These are phyloP conservation scores for Napeogenes sylphis DNA, from an alignment of 2,888 invertebrate species.

Conservation along the genomic window DNA sequence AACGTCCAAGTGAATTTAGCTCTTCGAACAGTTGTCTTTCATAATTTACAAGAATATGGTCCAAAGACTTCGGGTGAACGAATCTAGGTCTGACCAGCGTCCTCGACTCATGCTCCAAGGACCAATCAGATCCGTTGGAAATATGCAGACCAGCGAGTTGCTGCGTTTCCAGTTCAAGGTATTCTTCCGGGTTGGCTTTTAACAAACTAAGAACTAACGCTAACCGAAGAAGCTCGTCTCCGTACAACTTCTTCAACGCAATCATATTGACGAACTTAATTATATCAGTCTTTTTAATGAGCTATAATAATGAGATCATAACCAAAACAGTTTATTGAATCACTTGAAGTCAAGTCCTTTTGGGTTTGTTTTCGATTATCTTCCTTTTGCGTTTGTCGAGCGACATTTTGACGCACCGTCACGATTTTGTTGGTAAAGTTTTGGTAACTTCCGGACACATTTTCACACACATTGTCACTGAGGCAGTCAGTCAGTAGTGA, in stretches of 20 bases:
- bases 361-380: constrained; percentile 40
- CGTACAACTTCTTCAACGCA: constrained; percentile 88
- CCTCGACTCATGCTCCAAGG: constrained; percentile 76
- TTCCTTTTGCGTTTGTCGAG: constrained; percentile 69
- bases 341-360: constrained; percentile 44
- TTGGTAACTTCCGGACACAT: constrained; percentile 38
- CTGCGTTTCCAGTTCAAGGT: constrained; percentile 77
- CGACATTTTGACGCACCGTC: constrained; percentile 61
- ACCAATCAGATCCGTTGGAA: constrained; percentile 84
- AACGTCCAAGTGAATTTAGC: constrained; percentile 82
- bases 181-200: constrained; percentile 85
- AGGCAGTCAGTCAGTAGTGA: constrained; percentile 40
- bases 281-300: constrained; percentile 44
- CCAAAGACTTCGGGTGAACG: constrained; percentile 84
- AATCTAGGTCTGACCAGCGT: constrained; percentile 78
- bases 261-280: constrained; percentile 76
- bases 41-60: constrained; percentile 83
- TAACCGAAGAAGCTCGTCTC: constrained; percentile 88
- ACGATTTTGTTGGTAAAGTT: constrained; percentile 37
- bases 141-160: constrained; percentile 77
- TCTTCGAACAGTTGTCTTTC: constrained; percentile 85
- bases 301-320: constrained; percentile 68
- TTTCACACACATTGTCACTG: constrained; percentile 48
- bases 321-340: constrained; percentile 21
- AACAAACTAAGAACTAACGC: constrained; percentile 89